Conservation (phyloP, 2,797 vertebrate genomes). For the Jordanella pulchra region DNA sequence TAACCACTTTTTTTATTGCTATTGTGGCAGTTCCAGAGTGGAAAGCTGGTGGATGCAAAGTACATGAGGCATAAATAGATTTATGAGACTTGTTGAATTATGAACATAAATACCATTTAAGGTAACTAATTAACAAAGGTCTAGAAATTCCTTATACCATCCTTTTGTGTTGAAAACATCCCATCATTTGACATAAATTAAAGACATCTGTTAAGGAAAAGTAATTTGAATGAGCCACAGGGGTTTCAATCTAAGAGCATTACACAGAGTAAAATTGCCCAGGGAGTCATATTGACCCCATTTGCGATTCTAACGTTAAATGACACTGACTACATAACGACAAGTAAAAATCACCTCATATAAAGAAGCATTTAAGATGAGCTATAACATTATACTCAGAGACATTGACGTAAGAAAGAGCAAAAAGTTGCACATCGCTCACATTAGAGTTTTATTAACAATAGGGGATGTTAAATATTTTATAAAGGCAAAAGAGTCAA, state of each 20-base stretch:
- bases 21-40: neutral
- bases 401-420: conserved; percentile 15
- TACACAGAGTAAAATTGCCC: neutral
- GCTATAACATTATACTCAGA: conserved; percentile 33
- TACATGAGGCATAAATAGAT: neutral
- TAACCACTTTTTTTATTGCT: neutral
- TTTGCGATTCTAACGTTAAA: conserved; percentile 17
- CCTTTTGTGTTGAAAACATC: neutral
- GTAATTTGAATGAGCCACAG: neutral
- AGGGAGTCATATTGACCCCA: conserved; percentile 6
- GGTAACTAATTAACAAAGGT: neutral
- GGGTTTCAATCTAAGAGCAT: neutral
- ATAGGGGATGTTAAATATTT: conserved; percentile 59
- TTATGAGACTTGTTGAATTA: neutral
- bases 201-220: neutral
- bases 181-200: neutral
- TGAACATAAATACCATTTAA: neutral
- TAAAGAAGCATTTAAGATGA: conserved; percentile 43
- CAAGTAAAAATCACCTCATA: conserved; percentile 42
- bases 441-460: conserved; percentile 54
- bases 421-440: conserved; percentile 39
- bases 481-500: conserved; percentile 55
- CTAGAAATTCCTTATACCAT: neutral
- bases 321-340: conserved; percentile 25
- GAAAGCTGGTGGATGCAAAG: neutral